phyloP scores from a whole-genome alignment of 2,113 vertebrate species.

The Raja brachyura region DNA sequence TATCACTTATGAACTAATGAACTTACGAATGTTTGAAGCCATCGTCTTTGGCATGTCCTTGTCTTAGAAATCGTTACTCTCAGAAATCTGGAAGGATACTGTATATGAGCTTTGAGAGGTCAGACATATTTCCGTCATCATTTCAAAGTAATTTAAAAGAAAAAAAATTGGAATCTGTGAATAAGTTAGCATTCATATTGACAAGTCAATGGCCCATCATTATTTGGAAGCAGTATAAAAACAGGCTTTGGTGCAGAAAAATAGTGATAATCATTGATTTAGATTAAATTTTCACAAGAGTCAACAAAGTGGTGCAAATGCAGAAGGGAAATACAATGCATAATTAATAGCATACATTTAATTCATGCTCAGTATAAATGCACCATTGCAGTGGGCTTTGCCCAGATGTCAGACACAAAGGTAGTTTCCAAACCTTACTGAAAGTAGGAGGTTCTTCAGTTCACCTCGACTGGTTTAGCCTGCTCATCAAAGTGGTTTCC shows the following conservation, averaged over 20 bases:
- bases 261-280: too few relatives aligned
- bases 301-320: neutral
- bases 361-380: neutral
- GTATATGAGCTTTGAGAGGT: neutral
- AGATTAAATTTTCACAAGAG: too few relatives aligned
- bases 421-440: too few relatives aligned
- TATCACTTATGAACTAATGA: too few relatives aligned
- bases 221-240: neutral
- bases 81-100: neutral
- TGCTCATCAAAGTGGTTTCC: too few relatives aligned
- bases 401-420: too few relatives aligned
- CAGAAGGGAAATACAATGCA: neutral
- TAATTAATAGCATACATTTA: neutral
- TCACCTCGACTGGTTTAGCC: too few relatives aligned
- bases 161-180: neutral
- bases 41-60: neutral
- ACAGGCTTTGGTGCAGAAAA: neutral
- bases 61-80: neutral
- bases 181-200: neutral
- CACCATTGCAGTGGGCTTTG: neutral
- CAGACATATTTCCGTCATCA: neutral
- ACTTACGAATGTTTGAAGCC: neutral
- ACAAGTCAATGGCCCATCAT: neutral
- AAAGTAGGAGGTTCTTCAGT: too few relatives aligned
- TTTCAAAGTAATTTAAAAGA: neutral